phyloP scores from a whole-genome alignment of 1,140 invertebrate genomes.

The Panonychus citri region DNA sequence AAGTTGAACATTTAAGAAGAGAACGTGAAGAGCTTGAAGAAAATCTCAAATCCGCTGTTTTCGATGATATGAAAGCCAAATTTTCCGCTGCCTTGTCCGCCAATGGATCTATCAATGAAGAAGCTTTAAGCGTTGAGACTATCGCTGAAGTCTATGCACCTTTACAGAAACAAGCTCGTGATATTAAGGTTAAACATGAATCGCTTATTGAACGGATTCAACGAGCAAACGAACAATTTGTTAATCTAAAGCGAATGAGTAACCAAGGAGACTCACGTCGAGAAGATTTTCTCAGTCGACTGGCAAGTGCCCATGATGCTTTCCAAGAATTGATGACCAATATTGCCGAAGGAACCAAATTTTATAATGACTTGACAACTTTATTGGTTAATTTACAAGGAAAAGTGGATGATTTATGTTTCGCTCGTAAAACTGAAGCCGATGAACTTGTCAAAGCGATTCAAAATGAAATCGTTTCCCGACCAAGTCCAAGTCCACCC shows the following conservation, averaged over 20 bases:
- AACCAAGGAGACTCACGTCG: slow-evolving; percentile 29
- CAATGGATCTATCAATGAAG: slow-evolving; percentile 69
- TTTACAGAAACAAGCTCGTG: slow-evolving; percentile 39
- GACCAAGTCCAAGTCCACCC: slow-evolving; percentile 21
- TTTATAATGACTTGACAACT: slow-evolving; percentile 93
- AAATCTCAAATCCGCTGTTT: slow-evolving; percentile 52
- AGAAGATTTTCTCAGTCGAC: slow-evolving; percentile 54
- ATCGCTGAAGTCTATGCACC: slow-evolving; percentile 55
- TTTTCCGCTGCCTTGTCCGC: slow-evolving; percentile 54
- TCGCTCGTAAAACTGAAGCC: slow-evolving; percentile 94
- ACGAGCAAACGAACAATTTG: slow-evolving; percentile 44
- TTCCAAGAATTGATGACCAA: slow-evolving; percentile 74
- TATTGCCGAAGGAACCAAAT: slow-evolving; percentile 81
- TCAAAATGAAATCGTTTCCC: slow-evolving; percentile 45
- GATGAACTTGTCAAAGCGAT: slow-evolving; percentile 82
- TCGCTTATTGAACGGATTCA: slow-evolving; percentile 48
- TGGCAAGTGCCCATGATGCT: slow-evolving; percentile 68
- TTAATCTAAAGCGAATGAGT: slow-evolving; percentile 36
- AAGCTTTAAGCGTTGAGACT: slow-evolving; percentile 44
- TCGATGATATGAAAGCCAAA: slow-evolving; percentile 54
- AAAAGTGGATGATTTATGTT: slow-evolving; percentile 93
- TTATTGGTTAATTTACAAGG: slow-evolving; percentile 83
- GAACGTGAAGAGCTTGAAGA: slow-evolving; percentile 68
- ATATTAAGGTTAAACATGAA: slow-evolving; percentile 54
- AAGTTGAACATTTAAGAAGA: slow-evolving; percentile 64